phyloP scores from a whole-genome alignment of 2,113 vertebrate genomes.

The Opisthocomus hoazin region DNA sequence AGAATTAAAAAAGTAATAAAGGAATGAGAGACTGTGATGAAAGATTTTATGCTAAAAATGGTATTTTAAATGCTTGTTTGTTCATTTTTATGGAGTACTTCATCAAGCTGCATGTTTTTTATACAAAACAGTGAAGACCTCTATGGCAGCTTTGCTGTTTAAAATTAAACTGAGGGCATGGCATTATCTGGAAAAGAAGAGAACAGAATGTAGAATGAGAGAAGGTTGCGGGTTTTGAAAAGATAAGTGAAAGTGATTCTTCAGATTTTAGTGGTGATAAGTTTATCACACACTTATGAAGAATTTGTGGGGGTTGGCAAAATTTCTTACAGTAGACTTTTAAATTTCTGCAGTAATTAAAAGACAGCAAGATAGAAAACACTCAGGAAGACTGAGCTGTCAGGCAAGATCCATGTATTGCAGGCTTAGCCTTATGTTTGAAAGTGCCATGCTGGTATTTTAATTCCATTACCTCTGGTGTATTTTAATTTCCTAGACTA shows the following conservation, averaged over 20 bases:
- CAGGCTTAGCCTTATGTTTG: background rate
- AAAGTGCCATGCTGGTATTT: background rate
- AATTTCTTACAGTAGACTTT: background rate
- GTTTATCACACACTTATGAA: background rate
- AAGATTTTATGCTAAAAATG: background rate
- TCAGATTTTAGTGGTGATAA: background rate
- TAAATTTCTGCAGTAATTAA: conserved; percentile 55
- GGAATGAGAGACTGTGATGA: background rate
- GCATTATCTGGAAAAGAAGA: background rate
- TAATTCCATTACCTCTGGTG: background rate
- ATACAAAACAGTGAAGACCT: background rate
- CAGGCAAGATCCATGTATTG: background rate
- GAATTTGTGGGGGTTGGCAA: background rate
- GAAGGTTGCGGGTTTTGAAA: background rate
- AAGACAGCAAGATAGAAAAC: conserved; percentile 3
- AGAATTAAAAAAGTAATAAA: background rate
- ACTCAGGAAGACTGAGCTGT: background rate
- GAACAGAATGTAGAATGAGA: background rate
- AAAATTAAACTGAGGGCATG: background rate
- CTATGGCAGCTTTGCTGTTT: background rate
- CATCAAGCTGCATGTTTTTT: background rate
- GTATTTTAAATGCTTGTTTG: background rate
- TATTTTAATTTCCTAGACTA: conserved; percentile 18
- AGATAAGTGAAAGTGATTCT: background rate
- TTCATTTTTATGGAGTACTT: background rate